Percentiles rank a stretch among this genome's conserved stretches.
Evolutionary conservation across 2,113 vertebrate genomes (phyloP).

Genomic region (Poecile atricapillus): DNA sequence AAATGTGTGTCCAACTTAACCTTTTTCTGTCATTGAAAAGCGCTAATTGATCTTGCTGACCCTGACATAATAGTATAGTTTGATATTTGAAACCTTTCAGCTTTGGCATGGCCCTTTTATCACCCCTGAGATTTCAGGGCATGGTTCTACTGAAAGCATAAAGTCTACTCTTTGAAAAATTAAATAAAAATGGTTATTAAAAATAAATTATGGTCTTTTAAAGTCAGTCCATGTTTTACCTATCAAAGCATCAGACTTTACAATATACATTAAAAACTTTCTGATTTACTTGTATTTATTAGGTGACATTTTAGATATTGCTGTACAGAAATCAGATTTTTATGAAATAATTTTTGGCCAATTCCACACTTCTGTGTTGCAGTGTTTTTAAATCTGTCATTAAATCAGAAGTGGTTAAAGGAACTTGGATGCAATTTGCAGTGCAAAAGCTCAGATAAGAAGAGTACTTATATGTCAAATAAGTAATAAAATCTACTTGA

Average conservation of each 20-base stretch:
- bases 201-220: not conserved
- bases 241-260: not conserved
- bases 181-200: slow-evolving; percentile 13
- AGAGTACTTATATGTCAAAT: not conserved
- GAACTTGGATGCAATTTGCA: not conserved
- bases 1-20: slow-evolving; percentile 61
- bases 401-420: slow-evolving; percentile 42
- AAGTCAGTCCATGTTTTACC: not conserved
- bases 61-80: slow-evolving; percentile 75
- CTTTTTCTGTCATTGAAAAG: slow-evolving; percentile 76
- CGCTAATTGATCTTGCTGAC: slow-evolving; percentile 76
- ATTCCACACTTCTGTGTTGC: not conserved
- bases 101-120: slow-evolving; percentile 66
- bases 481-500: not conserved
- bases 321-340: not conserved
- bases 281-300: not conserved
- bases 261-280: not conserved
- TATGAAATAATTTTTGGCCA: slow-evolving; percentile 1
- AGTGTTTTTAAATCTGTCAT: not conserved
- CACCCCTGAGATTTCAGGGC: slow-evolving; percentile 69
- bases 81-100: slow-evolving; percentile 77
- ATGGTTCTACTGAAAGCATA: slow-evolving; percentile 43
- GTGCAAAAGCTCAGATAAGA: not conserved
- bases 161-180: slow-evolving; percentile 2
- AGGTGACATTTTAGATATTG: not conserved